Evolutionary conservation across 1,140 invertebrate species (phyloP).

Genomic region (Brachionus calyciflorus): DNA sequence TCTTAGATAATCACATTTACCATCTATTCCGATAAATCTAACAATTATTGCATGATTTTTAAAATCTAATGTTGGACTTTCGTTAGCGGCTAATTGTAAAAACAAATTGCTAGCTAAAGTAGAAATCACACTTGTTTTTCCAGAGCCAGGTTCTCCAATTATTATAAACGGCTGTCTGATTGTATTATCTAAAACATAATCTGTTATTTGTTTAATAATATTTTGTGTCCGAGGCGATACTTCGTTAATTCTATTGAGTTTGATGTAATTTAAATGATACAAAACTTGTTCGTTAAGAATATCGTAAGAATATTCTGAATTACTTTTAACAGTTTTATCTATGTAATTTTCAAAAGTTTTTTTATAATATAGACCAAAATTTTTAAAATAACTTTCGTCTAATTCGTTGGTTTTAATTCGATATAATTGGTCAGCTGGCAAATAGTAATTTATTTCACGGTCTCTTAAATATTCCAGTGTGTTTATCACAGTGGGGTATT

Average conservation of each 20-base stretch:
- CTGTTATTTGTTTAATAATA: slow-evolving; percentile 10
- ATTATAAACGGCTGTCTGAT: slow-evolving; percentile 30
- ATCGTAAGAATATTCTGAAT: not conserved
- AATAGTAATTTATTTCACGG: slow-evolving; percentile 12
- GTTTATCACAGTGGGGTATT: not conserved
- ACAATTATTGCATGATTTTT: slow-evolving; percentile 13
- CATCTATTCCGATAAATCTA: slow-evolving; percentile 42
- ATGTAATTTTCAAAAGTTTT: slow-evolving; percentile 24
- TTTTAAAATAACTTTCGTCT: slow-evolving; percentile 28
- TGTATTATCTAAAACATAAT: slow-evolving; percentile 39
- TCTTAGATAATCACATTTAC: slow-evolving; percentile 20
- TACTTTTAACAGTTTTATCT: not conserved
- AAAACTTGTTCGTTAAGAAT: slow-evolving; percentile 4
- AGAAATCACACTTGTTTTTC: slow-evolving; percentile 1
- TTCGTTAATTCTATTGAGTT: slow-evolving; percentile 4
- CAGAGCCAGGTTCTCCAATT: slow-evolving; percentile 3
- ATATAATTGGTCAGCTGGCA: slow-evolving; percentile 22
- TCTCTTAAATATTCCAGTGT: slow-evolving; percentile 29
- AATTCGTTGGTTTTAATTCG: slow-evolving; percentile 1
- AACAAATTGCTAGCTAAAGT: slow-evolving; percentile 21
- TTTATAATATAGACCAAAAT: slow-evolving; percentile 15
- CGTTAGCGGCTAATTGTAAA: not conserved
- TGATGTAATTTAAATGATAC: slow-evolving; percentile 34
- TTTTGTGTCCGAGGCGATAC: not conserved
- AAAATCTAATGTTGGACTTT: not conserved